Percentiles rank a stretch among this genome's conserved stretches.
Evolutionary conservation across 2,888 invertebrate species (phyloP).

Genomic region (Imbricaverruca yamaguchii): DNA sequence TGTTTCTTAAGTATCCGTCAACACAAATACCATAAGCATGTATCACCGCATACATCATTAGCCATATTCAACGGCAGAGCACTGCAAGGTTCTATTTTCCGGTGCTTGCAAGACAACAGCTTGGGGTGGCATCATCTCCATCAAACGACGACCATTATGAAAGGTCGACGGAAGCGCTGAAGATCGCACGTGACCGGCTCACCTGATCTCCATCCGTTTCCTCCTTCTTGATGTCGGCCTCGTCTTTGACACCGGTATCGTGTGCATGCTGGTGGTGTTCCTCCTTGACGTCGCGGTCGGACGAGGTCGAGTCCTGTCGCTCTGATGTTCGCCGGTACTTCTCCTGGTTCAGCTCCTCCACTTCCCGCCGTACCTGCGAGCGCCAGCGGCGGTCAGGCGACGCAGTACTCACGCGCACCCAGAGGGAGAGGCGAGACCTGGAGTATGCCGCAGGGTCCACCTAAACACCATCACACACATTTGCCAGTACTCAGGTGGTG

Average conservation of each 20-base stretch:
- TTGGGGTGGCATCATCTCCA: too few relatives aligned
- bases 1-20: background rate
- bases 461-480: too few relatives aligned
- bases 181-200: background rate
- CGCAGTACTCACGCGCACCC: too few relatives aligned
- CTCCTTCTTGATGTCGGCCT: slow-evolving; percentile 40
- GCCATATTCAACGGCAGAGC: too few relatives aligned
- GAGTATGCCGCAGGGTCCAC: too few relatives aligned
- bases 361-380: slow-evolving; percentile 29
- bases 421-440: too few relatives aligned
- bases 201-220: slow-evolving; percentile 37
- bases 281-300: slow-evolving; percentile 39
- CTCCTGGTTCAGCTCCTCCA: slow-evolving; percentile 33
- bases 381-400: too few relatives aligned
- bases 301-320: slow-evolving; percentile 32
- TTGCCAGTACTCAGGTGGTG: too few relatives aligned
- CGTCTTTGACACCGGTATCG: slow-evolving; percentile 51
- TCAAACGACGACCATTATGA: slow-evolving; percentile 3
- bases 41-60: too few relatives aligned
- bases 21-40: too few relatives aligned
- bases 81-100: too few relatives aligned
- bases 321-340: slow-evolving; percentile 31
- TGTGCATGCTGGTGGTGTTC: slow-evolving; percentile 38
- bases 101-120: too few relatives aligned
- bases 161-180: slow-evolving; percentile 12